These are phyloP conservation scores for Daubentonia madagascariensis DNA, from an alignment of 2,113 vertebrate genomes.

Conservation along the genomic window DNA sequence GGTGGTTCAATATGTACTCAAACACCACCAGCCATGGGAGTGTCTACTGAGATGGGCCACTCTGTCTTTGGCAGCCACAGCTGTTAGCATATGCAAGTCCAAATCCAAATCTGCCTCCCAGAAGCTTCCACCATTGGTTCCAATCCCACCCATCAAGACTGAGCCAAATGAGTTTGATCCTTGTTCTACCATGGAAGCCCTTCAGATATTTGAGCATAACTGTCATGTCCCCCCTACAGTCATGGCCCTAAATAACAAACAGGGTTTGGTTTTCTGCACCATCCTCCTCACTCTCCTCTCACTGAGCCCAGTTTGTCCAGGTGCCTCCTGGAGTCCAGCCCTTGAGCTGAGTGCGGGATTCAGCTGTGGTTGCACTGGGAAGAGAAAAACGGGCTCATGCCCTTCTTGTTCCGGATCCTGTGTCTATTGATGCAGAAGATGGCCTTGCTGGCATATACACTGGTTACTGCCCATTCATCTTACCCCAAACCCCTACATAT, in stretches of 20 bases:
- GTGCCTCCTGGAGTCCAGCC: neutral
- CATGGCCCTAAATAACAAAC: neutral
- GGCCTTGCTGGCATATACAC: fast-evolving
- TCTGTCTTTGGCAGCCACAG: neutral
- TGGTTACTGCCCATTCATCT: neutral
- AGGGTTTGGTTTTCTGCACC: neutral
- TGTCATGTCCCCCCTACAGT: neutral
- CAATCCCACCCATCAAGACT: fast-evolving
- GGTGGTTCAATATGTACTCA: neutral
- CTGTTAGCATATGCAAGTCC: fast-evolving
- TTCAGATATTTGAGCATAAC: neutral
- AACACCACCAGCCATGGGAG: fast-evolving
- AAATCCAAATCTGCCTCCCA: neutral
- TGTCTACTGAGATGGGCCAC: neutral
- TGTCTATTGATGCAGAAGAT: fast-evolving
- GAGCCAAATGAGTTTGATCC: too few species aligned
- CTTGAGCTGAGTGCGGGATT: neutral
- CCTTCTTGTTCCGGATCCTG: neutral
- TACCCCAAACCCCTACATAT: neutral
- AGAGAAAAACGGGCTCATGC: neutral
- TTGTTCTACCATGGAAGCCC: fast-evolving
- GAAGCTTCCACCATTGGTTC: neutral
- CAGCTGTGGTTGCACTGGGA: too few species aligned
- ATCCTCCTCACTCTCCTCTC: neutral
- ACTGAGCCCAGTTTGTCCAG: neutral